Base-by-base conservation (phyloP, 1,140 invertebrate genomes). In the Eupeodes corollae region DNA sequence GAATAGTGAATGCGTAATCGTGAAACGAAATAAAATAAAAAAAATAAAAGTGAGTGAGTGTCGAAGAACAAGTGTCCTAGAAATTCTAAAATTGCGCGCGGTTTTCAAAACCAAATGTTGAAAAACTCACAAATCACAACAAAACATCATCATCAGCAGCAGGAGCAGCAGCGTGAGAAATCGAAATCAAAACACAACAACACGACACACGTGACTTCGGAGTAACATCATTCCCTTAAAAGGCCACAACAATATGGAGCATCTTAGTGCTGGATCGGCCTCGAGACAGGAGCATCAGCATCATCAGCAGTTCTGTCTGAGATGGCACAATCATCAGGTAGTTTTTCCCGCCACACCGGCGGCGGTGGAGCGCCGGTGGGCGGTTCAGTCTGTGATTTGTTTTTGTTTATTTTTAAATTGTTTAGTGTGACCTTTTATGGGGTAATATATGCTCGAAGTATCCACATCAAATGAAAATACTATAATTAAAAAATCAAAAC, bases 301-400 rank as follows among this genome's bases (percentile, higher is more conserved):
- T 50, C 75, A 80, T 58, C 79, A 82, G 67, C 82, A 86, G 66
- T 86, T 86, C 68, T 86, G 82, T 62, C 72, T 87, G 50, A 74
- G 83, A 66, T 87, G 84, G 84, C 83, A 86, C 67, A 85, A 86
- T 70, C 84, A 85, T 67, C 82, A 84, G 73, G 76, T 78, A 71
- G 70, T 26, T 26, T 5, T 26, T 26, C 8, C 3, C 21, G 3
- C 21, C 21, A n/a, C n/a, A n/a, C n/a, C n/a, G n/a, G n/a, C n/a
- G n/a, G n/a, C n/a, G n/a, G n/a, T n/a, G n/a, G n/a, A n/a, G n/a
- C n/a, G n/a, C n/a, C n/a, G n/a, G n/a, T n/a, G n/a, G 3, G 21
- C 21, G 21, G 21, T 26, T 26, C 21, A 26, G 21, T n/a, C n/a
- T n/a, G n/a, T n/a, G 21, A 3, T 26, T 26, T 26, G 3, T 5